Evolutionary conservation across 1,140 invertebrate species (phyloP), one percentile per base, ranked within the genome.

Genomic region (Anoplolepis gracilipes): DNA sequence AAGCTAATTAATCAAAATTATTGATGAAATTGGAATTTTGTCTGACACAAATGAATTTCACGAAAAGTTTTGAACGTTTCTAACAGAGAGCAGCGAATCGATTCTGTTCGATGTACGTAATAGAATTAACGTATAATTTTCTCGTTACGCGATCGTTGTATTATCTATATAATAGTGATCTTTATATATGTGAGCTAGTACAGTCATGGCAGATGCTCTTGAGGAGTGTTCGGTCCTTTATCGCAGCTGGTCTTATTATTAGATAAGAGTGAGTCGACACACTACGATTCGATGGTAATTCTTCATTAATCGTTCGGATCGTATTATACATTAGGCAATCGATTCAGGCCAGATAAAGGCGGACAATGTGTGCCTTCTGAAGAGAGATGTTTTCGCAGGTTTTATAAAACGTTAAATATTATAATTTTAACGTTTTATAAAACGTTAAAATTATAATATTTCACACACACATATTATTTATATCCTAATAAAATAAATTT

Each of bases 261-360:
- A 77, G 88, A 88, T 89, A 89, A 88, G 87, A 61, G 3, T 7
- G 69, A 86, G 62, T 39, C 76, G 53, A 36, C 61, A 81, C 55
- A 86, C 62, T 64, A 49, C 69, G 59, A 82, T 64, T 76, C 49
- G 64, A 82, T 64, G 62, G 7, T 86, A 69, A 72, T 85, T 88
- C n/a, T 61, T 88, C 64, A 79, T 79, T 77, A 85, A 86, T 73
- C 22, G 64, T 22, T 16, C 19, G 42, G 2, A 70, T 72, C 36
- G 11, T 19, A 30, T 69, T 33, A 28, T 13, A 36, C 4, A 13
- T 25, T n/a, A 79, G 25, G 4, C 22, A 25, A 85, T 8, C 55
- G 42, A 46, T 81, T 67, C 13, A 39, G 6, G n/a, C 7, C 61
- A 25, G 39, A 79, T 69, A 81, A 81, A 39, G 22, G 5, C 30